These are phyloP conservation scores for Xestia c-nigrum DNA, from an alignment of 2,888 invertebrate species.

Conservation along the genomic window DNA sequence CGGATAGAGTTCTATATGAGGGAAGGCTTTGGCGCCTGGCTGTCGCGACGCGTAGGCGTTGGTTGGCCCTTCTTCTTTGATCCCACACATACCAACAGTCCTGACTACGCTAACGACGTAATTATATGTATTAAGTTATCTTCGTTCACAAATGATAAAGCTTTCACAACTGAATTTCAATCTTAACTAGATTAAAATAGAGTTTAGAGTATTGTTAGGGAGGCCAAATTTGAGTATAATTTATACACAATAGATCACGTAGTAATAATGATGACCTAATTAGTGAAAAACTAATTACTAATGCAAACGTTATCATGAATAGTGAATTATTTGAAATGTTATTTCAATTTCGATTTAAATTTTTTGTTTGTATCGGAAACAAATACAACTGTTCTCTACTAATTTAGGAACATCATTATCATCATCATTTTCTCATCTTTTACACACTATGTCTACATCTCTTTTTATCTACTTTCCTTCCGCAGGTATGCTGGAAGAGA, in stretches of 20 bases:
- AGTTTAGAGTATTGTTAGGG: neutral
- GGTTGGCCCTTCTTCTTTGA: constrained; percentile 36
- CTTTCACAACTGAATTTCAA: neutral
- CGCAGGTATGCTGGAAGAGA: too few species aligned
- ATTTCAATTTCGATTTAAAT: neutral
- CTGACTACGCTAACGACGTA: neutral
- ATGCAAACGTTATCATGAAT: neutral
- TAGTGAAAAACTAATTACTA: neutral
- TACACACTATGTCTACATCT: too few species aligned
- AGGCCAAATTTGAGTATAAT: neutral
- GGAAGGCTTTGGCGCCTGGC: constrained; percentile 58
- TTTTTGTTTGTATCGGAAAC: neutral
- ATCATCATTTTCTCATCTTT: too few species aligned
- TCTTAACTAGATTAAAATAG: neutral
- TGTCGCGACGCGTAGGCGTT: constrained; percentile 64
- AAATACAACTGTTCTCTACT: neutral
- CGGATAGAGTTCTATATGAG: constrained; percentile 30
- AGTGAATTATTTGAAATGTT: neutral
- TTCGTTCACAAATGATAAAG: neutral
- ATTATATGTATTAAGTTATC: neutral
- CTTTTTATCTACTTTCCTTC: too few species aligned
- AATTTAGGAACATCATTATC: neutral
- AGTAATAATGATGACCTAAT: neutral
- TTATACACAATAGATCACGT: neutral
- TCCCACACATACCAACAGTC: constrained; percentile 23